Evolutionary conservation across 2,888 invertebrate species (phyloP), one percentile per base, ranked within the genome.

Genomic region (Drosophila antonietae): DNA sequence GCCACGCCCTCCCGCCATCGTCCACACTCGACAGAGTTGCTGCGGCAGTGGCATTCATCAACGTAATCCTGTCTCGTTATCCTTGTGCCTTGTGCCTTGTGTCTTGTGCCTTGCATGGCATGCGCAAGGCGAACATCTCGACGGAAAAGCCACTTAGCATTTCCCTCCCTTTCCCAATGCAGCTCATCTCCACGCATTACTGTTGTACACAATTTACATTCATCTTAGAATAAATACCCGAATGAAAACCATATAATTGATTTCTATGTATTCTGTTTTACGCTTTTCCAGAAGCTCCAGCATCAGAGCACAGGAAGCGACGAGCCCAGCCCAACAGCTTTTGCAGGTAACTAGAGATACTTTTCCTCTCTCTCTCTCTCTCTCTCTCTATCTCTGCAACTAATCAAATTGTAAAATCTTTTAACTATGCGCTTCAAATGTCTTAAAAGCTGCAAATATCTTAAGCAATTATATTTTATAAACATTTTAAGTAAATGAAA

Each of bases 41-140:
- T 57, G 59, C 67, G 58, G 43, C 68, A 62, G 59, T 60, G 73
- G 84, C 88, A 87, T 87, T 83, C 83, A 84, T 84, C 83, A 84
- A 77, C 60, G 80, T 84, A 78, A 82, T 75, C 75, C 84, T 73
- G 73, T 80, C 88, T 80, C 83, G 73, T 88, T 82, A 83, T 80
- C 77, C 83, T 53, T 59, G 60, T 49, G 51, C 49, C 49, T 31
- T 49, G 33, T 28, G 47, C 14, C 83, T 56, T 49, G 33, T 28
- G 47, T 7, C 83, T 56, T 58, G 57, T 55, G 75, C 72, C 73
- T 69, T 68, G 68, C 83, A 33, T 33, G 31, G 18, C 49, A 31
- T 33, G 78, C 71, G 86, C 86, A 80, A 74, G 73, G 65, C 71
- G 78, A 65, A 31, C 62, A 67, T 59, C 75, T 64, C 67, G 46